A percentile compares a stretch with the other conserved stretches of the same genome.
These are phyloP conservation scores for Trypoxylon attenuatum DNA, from an alignment of 2,888 invertebrate genomes.

Conservation along the genomic window DNA sequence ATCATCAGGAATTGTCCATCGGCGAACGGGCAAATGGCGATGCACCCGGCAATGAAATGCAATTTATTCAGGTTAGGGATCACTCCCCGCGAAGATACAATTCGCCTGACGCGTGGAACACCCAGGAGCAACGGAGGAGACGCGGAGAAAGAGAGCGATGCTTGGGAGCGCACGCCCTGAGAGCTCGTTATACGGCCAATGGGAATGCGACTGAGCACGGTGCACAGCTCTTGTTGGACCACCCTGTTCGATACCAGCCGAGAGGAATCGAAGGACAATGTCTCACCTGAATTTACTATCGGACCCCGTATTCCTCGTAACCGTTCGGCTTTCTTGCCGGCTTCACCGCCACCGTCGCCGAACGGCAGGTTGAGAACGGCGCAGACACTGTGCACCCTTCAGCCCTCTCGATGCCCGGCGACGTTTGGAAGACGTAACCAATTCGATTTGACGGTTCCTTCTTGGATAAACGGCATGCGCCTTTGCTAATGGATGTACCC, in stretches of 20 bases:
- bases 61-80: slow-evolving; percentile 63
- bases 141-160: slow-evolving; percentile 15
- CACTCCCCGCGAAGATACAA: slow-evolving; percentile 60
- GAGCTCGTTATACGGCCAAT: slow-evolving; percentile 65
- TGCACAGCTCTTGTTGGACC: slow-evolving; percentile 52
- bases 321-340: slow-evolving; percentile 55
- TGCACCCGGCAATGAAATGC: slow-evolving; percentile 55
- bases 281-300: slow-evolving; percentile 66
- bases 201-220: slow-evolving; percentile 61
- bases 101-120: slow-evolving; percentile 64
- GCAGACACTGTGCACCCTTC: not conserved
- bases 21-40: slow-evolving; percentile 43
- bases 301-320: slow-evolving; percentile 52
- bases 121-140: slow-evolving; percentile 54
- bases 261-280: slow-evolving; percentile 59
- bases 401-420: not conserved
- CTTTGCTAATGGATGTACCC: no score
- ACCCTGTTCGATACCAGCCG: slow-evolving; percentile 59
- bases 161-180: slow-evolving; percentile 39
- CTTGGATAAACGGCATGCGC: no score
- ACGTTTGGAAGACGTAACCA: not conserved
- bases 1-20: slow-evolving; percentile 35
- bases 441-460: no score
- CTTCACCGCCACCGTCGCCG: slow-evolving; percentile 5
- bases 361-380: no score